These are phyloP conservation scores for Electrona antarctica DNA, from an alignment of 2,113 vertebrate species.

Conservation along the genomic window DNA sequence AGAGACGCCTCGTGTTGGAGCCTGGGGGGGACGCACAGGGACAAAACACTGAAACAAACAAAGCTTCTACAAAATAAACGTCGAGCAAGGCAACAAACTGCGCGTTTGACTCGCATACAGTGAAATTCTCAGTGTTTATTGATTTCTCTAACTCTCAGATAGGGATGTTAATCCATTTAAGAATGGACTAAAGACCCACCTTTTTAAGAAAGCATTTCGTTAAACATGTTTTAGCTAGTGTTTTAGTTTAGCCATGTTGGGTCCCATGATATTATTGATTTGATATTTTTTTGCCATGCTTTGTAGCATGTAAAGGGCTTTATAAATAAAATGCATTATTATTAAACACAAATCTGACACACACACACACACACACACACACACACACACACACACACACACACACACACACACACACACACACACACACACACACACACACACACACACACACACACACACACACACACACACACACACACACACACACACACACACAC, in stretches of 20 bases:
- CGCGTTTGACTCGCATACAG: background rate
- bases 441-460: slow-evolving; percentile 1
- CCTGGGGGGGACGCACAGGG: slow-evolving; percentile 66
- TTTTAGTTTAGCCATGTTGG: no score
- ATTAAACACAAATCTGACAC: background rate
- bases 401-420: background rate
- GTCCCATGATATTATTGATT: no score
- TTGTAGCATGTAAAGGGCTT: no score
- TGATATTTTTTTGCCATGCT: no score
- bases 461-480: background rate
- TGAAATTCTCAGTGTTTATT: background rate
- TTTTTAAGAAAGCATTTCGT: no score
- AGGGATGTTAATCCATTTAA: no score
- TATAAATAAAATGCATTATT: no score
- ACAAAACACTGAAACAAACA: background rate
- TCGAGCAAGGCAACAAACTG: background rate
- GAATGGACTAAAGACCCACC: no score
- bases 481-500: slow-evolving; percentile 1
- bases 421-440: background rate
- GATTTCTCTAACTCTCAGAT: background rate
- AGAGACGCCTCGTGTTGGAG: slow-evolving; percentile 85
- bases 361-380: background rate
- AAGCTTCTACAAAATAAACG: background rate
- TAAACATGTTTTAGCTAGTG: no score
- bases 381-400: background rate